These are phyloP conservation scores for Aphelenchoides avenae DNA, from an alignment of 1,140 invertebrate genomes.

Conservation along the genomic window DNA sequence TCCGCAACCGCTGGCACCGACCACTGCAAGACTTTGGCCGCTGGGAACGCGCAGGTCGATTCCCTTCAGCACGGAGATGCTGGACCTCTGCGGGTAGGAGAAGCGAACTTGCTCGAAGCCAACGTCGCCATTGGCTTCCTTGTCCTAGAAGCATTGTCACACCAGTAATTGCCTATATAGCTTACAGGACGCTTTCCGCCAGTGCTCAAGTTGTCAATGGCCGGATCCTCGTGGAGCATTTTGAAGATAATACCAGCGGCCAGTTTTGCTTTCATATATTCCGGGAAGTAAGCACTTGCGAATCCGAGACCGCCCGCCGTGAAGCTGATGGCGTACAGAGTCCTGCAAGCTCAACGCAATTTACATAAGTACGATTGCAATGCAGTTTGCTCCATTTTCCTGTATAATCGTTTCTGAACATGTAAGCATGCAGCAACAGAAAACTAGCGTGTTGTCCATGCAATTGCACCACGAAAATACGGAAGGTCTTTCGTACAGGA, in stretches of 20 bases:
- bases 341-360: too few relatives aligned
- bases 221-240: conserved; percentile 56
- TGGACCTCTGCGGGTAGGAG: conserved; percentile 61
- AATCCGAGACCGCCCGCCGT: conserved; percentile 53
- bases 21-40: conserved; percentile 81
- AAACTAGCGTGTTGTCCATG: neutral
- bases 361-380: too few relatives aligned
- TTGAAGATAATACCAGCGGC: conserved; percentile 61
- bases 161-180: conserved; percentile 7
- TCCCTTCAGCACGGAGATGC: conserved; percentile 67
- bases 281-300: conserved; percentile 60
- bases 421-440: conserved; percentile 1
- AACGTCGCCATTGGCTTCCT: conserved; percentile 38
- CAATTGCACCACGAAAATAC: conserved; percentile 8
- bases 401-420: too few relatives aligned
- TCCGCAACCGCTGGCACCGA: conserved; percentile 76
- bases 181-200: conserved; percentile 27
- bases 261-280: conserved; percentile 61
- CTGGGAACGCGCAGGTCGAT: conserved; percentile 72
- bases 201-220: conserved; percentile 58
- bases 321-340: conserved; percentile 55
- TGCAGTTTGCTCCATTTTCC: too few relatives aligned
- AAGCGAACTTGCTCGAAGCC: conserved; percentile 60
- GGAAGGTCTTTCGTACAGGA: neutral
- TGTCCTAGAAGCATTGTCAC: neutral